phyloP scores from a whole-genome alignment of 2,888 invertebrate genomes.

The Lycaena phlaeas region DNA sequence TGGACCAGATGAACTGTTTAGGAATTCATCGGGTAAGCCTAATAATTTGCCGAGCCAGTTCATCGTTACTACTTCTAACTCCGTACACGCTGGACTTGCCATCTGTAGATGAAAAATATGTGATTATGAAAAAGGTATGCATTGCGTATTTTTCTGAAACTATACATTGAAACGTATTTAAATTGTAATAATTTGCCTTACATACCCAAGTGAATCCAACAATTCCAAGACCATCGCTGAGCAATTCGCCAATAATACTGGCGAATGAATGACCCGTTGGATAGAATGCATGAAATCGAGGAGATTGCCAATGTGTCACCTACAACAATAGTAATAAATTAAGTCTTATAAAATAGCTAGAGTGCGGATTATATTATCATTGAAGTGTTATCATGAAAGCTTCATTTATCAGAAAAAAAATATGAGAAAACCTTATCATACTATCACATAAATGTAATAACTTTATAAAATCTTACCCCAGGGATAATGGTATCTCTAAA shows the following conservation, averaged over 20 bases:
- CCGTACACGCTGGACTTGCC: conserved; percentile 91
- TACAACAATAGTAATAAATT: conserved; percentile 34
- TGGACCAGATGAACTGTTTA: conserved; percentile 81
- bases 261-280: conserved; percentile 90
- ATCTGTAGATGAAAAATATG: conserved; percentile 59
- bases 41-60: conserved; percentile 94
- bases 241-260: conserved; percentile 86
- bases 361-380: no score
- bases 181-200: no score
- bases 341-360: no score
- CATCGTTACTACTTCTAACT: conserved; percentile 92
- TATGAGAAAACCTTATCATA: no score
- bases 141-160: no score
- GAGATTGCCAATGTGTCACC: conserved; percentile 95
- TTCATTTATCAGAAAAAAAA: no score
- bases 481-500: conserved; percentile 92
- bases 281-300: conserved; percentile 93
- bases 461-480: conserved; percentile 82
- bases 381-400: no score
- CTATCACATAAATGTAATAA: no score
- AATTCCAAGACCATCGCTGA: conserved; percentile 85
- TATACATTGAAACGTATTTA: no score
- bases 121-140: no score
- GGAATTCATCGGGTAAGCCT: conserved; percentile 85
- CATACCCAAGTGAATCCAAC: conserved; percentile 94